Base-by-base conservation (phyloP, 2,113 vertebrate species). In the Sialia sialis region DNA sequence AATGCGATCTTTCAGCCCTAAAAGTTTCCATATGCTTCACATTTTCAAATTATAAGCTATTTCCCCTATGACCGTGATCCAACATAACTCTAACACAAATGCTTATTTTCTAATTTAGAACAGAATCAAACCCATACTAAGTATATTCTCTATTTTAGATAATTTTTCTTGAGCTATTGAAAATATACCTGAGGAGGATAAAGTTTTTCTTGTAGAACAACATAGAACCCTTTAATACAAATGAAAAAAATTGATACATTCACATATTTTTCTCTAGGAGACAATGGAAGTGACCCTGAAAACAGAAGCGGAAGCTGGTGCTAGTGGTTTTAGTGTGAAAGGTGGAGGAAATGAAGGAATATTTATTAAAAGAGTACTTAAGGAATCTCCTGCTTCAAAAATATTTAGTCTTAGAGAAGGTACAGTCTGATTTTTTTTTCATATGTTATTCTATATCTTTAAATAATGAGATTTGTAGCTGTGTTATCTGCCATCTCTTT, bases 271-370 rank as follows among this genome's bases (percentile, higher is more conserved):
- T 93, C 41, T 68, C 46, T 94, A 97, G 97, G 97, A 97, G 25
- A 95, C 84, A 3, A 96, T 97, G 68, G 99, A 98, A 80, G 96
- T 98, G 84, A 98, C 98, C 1, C 95, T 99, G 95, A 98, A 98
- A 96, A 99, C 99, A 3, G 98, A 98, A 87, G 98, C 94, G 62
- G 98, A 99, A 89, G 97, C 98, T 21, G 98, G 98, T 90, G 98
- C 98, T 80, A 99, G 99, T 41, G 99, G 99, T 89, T 98, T 99
- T 46, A 97, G 98, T 32, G 98, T 99, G 82, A 96, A 95, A 4
- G 99, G 99, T n/a, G 99, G 99, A 26, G 98, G 98, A 49, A 96
- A 97, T 85, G 98, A 98, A 21, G 99, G 99, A 8, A 98, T 99
- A 94, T 99, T 98, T 87, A 98, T 99, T 56, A 98, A 98, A 89